Conservation (phyloP, 2,888 invertebrate species). For the Ichneumon xanthorius region DNA sequence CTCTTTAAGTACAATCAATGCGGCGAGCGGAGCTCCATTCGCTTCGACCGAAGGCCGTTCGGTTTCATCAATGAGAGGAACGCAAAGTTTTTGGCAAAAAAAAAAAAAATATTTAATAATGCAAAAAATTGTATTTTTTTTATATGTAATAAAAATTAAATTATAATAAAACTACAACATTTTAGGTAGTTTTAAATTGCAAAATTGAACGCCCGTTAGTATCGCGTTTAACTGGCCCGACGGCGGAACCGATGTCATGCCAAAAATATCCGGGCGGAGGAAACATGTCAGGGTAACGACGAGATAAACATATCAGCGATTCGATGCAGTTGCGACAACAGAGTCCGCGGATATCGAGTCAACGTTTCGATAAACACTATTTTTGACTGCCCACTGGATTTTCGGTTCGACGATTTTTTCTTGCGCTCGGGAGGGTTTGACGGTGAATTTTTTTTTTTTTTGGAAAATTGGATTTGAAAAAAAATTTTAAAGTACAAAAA, state of each 20-base stretch:
- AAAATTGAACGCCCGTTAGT: conserved; percentile 35
- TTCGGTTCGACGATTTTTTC: not conserved
- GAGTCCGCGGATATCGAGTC: conserved; percentile 27
- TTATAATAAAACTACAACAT: not conserved
- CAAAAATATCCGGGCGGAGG: conserved; percentile 75
- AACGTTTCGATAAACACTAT: conserved; percentile 37
- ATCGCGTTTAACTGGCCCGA: conserved; percentile 10
- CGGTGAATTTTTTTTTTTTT: conserved; percentile 9
- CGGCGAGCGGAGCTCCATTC: not conserved
- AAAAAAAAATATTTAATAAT: not conserved
- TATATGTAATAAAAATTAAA: not conserved
- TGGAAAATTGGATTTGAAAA: not conserved
- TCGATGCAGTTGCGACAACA: conserved; percentile 41
- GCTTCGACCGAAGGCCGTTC: not conserved
- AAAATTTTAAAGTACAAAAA: not conserved
- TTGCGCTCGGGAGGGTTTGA: conserved; percentile 8
- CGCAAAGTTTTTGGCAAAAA: conserved; percentile 5
- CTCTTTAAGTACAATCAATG: not conserved
- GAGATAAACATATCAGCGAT: conserved; percentile 61
- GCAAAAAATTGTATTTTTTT: no score
- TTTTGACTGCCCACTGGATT: conserved; percentile 32
- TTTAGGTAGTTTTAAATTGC: not conserved
- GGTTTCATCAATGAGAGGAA: conserved; percentile 5
- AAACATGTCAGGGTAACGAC: conserved; percentile 74
- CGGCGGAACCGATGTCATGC: conserved; percentile 68